Evolutionary conservation across 2,888 invertebrate genomes (phyloP), one percentile per base, ranked within the genome.

Genomic region (Hirtodrosophila trivittata): DNA sequence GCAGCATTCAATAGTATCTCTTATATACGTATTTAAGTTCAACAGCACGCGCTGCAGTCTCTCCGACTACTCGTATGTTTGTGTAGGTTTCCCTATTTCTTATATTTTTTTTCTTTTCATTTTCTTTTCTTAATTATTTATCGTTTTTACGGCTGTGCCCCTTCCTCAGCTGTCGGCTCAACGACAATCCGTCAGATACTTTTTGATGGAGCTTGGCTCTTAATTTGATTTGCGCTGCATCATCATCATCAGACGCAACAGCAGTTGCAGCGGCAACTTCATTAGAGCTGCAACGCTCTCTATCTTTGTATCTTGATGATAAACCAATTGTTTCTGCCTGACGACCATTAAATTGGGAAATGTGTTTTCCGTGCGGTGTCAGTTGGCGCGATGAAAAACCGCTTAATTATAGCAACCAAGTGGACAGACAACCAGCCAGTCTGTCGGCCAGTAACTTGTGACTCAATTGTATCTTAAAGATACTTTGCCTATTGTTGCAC

Each of bases 401-500:
- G 63, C 64, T 68, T 68, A 72, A 72, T 75, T 77, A 78, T 72
- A 59, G 52, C 72, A 51, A 33, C 5, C 54, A 41, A 18, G 0
- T 10, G 8, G 49, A 13, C 32, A 13, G 45, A 14, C 26, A 42
- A 46, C 1, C 32, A 10, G 25, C 12, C 39, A 25, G 35, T 37
- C 25, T 25, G 39, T 56, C 38, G 55, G 35, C 39, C 60, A 60
- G 71, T 59, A 68, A 68, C 46, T 52, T 56, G 55, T 51, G 59
- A 64, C 68, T 69, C 72, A 72, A 78, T 71, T 68, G 77, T 64
- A 80, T 68, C 77, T 80, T 80, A 75, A 73, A 75, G 76, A 82
- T 80, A 80, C 83, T 80, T 80, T 80, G 78, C 70, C 70, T 68
- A 80, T 45, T 65, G 76, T 59, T 26, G 82, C 74, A 73, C 80